Percentiles rank a stretch among this genome's conserved stretches.
Evolutionary conservation across 2,113 vertebrate genomes (phyloP).

Genomic region (Urocynchramus pylzowi): DNA sequence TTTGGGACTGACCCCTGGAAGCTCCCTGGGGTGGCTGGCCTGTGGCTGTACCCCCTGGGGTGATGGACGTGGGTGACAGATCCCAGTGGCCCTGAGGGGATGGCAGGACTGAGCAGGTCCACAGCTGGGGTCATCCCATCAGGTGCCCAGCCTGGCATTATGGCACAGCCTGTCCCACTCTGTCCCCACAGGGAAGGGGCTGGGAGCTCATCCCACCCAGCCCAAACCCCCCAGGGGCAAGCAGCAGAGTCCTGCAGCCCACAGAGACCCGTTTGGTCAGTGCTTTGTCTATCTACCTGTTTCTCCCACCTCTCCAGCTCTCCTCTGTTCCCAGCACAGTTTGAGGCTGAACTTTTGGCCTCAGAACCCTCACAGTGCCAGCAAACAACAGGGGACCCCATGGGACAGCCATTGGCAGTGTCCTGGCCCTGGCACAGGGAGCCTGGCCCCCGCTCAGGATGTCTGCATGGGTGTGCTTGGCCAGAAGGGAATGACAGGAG

Average conservation of each 20-base stretch:
- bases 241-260: background rate
- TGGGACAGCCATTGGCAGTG: background rate
- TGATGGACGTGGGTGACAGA: fast-evolving
- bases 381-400: fast-evolving
- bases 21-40: background rate
- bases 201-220: background rate
- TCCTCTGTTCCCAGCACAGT: background rate
- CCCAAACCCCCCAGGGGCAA: fast-evolving
- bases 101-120: fast-evolving
- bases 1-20: background rate
- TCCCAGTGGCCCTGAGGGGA: background rate
- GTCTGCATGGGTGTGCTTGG: fast-evolving
- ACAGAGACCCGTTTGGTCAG: background rate
- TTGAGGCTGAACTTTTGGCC: background rate
- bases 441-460: background rate
- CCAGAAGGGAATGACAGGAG: background rate
- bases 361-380: fast-evolving
- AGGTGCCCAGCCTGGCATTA: fast-evolving
- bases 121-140: background rate
- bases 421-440: background rate
- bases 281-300: background rate
- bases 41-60: fast-evolving
- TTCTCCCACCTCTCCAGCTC: background rate
- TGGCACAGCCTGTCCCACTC: background rate
- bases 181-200: background rate